Evolutionary conservation across 2,888 invertebrate genomes (phyloP), one percentile per base, ranked within the genome.

Genomic region (Galerucella calmariensis): DNA sequence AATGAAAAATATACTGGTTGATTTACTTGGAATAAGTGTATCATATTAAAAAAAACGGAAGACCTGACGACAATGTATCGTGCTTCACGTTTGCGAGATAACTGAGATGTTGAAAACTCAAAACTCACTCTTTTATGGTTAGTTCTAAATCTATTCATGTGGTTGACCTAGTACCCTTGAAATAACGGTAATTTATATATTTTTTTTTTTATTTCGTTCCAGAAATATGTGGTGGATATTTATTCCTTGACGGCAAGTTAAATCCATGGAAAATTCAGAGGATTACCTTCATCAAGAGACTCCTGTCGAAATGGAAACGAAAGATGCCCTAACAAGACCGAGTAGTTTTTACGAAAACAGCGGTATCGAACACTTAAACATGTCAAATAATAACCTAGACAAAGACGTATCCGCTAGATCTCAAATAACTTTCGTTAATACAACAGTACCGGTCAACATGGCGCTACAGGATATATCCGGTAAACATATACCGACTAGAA

Each of bases 391-490:
- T 44, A 69, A 69, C 48, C 14, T 61, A 16, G 10, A 27, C 46
- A 59, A 61, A 24, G 44, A n/a, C 9, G 71, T 65, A 24, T 1
- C 1, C n/a, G 14, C 61, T 4, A 56, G 65, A 16, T 65, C 90
- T 58, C 90, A 90, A 85, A 88, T 89, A 67, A 87, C 88, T 82
- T 88, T 88, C 82, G 82, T 91, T 82, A 88, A 88, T 80, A 93
- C 93, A 51, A 93, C 93, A 8, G 93, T 93, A 76, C 93, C 93
- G 69, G 92, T 92, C 85, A 92, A 92, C 85, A 90, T 92, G 80
- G 90, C 91, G 69, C 90, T 90, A 35, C 88, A 88, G 78, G 90
- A 90, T 85, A 90, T 92, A 79, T 91, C 91, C 58, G 92, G 91
- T 67, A 88, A 92, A 77, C 93, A 93, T 84, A 90, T 91, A 20